These are phyloP conservation scores for Ophthalmolycus amberensis DNA, from an alignment of 2,113 vertebrate genomes.

Conservation along the genomic window DNA sequence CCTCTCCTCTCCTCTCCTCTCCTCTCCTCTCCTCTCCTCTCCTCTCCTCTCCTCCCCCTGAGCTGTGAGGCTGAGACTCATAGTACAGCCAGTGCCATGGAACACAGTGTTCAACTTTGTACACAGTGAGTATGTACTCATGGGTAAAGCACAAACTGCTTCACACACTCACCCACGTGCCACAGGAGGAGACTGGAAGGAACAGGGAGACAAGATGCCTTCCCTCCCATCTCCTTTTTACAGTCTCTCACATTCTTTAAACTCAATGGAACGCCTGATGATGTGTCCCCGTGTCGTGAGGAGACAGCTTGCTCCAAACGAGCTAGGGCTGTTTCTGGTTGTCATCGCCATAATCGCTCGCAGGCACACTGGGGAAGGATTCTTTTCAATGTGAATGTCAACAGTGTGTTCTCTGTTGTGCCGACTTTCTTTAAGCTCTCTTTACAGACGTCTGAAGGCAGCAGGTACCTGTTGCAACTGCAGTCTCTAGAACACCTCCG, in stretches of 20 bases:
- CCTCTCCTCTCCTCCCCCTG: neutral
- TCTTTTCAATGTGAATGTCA: neutral
- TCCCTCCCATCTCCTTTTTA: neutral
- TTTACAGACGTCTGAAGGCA: neutral
- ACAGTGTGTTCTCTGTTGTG: neutral
- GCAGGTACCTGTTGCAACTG: neutral
- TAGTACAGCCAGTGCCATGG: constrained; percentile 2
- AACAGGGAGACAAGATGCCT: neutral
- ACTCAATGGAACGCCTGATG: neutral
- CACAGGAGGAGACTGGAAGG: constrained; percentile 1
- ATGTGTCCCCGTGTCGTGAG: neutral
- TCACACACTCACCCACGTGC: constrained; percentile 39
- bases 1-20: constrained; percentile 12
- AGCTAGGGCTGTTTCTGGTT: neutral
- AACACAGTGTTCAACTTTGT: constrained; percentile 48
- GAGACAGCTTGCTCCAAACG: neutral
- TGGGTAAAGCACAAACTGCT: constrained; percentile 27
- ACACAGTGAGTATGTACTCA: constrained; percentile 39
- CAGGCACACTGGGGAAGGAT: neutral
- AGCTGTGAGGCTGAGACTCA: constrained; percentile 24
- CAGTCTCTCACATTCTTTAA: neutral
- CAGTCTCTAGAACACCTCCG: neutral
- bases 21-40: constrained; percentile 27
- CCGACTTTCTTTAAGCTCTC: neutral
- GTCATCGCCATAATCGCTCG: neutral